Evolutionary conservation across 2,113 vertebrate genomes (phyloP).

Genomic region (Muntiacus muntjak): DNA sequence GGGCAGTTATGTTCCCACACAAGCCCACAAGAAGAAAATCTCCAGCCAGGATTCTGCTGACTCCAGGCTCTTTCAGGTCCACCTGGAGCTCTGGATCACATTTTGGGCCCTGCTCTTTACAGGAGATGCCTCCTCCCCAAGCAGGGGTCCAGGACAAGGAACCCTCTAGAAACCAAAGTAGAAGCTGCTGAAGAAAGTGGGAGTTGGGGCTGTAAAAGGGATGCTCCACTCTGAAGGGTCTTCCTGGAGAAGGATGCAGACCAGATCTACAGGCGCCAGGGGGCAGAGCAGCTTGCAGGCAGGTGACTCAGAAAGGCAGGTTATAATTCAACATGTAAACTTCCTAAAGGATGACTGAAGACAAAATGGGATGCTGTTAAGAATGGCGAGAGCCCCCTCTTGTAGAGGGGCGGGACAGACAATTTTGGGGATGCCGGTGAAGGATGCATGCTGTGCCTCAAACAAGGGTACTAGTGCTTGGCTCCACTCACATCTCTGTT

Average conservation of each 20-base stretch:
- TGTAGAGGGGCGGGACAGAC: neutral
- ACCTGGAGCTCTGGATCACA: neutral
- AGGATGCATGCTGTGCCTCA: neutral
- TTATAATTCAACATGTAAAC: neutral
- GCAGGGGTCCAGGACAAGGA: neutral
- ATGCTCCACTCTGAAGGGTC: neutral
- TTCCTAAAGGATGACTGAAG: neutral
- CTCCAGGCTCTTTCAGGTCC: neutral
- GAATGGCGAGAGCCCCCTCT: neutral
- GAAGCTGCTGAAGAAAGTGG: neutral
- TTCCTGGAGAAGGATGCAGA: neutral
- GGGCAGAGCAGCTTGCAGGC: neutral
- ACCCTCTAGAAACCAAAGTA: neutral
- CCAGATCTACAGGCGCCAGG: neutral
- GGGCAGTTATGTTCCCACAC: neutral
- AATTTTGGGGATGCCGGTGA: neutral
- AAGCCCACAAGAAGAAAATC: neutral
- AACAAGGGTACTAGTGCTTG: neutral
- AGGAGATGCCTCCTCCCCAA: neutral
- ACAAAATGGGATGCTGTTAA: neutral
- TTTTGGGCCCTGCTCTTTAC: neutral
- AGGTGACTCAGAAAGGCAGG: neutral
- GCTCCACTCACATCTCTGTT: neutral
- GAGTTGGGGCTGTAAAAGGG: neutral
- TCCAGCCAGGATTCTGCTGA: neutral